A percentile compares a stretch with the other conserved stretches of the same genome.
Evolutionary conservation across 2,888 invertebrate genomes (phyloP).

Genomic region (Hypercompe scribonia): DNA sequence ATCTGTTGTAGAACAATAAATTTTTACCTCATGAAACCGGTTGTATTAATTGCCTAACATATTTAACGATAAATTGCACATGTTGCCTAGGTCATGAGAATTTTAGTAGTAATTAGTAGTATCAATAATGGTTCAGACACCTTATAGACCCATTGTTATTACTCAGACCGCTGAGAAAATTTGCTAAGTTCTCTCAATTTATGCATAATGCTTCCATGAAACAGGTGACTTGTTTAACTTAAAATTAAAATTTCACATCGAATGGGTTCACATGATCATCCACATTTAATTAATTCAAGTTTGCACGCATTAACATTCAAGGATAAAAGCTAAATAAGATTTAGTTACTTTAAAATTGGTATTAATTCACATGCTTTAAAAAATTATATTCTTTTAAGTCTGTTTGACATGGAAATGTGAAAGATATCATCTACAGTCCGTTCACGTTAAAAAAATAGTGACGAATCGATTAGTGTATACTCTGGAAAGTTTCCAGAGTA

Average conservation of each 20-base stretch:
- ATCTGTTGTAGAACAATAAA: background rate
- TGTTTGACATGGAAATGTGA: no score
- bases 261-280: background rate
- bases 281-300: background rate
- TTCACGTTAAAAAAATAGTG: no score
- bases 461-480: no score
- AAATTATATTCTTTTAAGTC: no score
- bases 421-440: no score
- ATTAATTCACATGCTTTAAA: background rate
- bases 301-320: background rate
- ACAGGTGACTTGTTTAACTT: background rate
- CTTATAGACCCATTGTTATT: background rate
- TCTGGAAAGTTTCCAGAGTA: no score
- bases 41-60: background rate
- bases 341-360: background rate
- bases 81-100: background rate
- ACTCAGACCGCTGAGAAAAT: background rate
- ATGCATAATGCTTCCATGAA: background rate
- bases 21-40: background rate
- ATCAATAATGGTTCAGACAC: background rate
- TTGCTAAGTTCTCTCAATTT: background rate
- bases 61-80: background rate
- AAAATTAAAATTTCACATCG: background rate
- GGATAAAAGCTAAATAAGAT: no score
- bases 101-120: background rate